Conservation (phyloP, 1,140 invertebrate species). For the Bombus sibiricus region DNA sequence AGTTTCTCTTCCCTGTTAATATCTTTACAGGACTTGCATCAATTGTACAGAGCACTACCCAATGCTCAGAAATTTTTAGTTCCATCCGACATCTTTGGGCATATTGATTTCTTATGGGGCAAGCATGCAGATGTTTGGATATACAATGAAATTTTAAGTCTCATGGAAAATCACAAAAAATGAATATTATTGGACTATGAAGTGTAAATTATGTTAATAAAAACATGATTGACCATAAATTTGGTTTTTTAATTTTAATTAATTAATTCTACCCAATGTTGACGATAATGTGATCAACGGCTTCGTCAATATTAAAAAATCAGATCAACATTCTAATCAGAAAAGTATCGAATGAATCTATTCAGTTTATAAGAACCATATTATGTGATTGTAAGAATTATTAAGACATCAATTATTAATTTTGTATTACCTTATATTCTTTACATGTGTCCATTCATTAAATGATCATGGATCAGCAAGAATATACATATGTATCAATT, state of each 20-base stretch:
- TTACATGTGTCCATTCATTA: not conserved
- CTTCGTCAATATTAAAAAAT: not conserved
- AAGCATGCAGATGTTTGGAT: constrained; percentile 84
- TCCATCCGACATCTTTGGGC: constrained; percentile 84
- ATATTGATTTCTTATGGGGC: constrained; percentile 87
- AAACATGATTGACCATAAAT: not conserved
- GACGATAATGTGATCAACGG: not conserved
- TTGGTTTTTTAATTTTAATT: not conserved
- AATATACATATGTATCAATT: no score
- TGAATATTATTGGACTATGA: not conserved
- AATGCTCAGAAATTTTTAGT: constrained; percentile 82
- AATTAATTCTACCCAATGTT: not conserved
- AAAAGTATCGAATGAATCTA: no score
- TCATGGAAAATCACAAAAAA: not conserved
- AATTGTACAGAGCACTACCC: constrained; percentile 78
- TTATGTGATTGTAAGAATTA: no score
- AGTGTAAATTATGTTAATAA: not conserved
- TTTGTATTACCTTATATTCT: not conserved
- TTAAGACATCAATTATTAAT: not conserved
- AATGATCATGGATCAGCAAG: not conserved
- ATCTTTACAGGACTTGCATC: constrained; percentile 74
- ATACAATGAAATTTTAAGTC: constrained; percentile 79
- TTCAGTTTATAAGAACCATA: no score
- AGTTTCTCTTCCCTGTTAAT: no score
- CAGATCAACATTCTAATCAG: no score